Evolutionary conservation across 2,888 invertebrate species (phyloP).

Genomic region (Conchocele bisecta): DNA sequence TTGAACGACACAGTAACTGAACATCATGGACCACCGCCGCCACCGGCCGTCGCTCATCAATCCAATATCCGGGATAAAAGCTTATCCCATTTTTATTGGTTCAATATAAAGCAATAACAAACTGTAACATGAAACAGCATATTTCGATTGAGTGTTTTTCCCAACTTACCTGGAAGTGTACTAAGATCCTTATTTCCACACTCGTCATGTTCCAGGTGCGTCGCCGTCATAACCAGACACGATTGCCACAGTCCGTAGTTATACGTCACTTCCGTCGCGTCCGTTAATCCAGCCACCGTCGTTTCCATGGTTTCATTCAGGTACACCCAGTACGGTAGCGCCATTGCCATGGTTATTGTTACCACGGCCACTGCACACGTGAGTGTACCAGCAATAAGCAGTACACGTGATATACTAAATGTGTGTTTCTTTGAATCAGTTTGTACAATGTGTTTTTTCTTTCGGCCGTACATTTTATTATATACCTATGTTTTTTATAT

Average conservation of each 20-base stretch:
- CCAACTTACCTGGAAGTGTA: slow-evolving; percentile 12
- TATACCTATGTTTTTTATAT: too few species aligned
- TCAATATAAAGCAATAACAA: too few species aligned
- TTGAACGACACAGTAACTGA: too few species aligned
- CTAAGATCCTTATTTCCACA: slow-evolving; percentile 3
- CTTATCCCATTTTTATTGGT: too few species aligned
- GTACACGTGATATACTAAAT: not conserved
- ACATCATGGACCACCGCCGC: too few species aligned
- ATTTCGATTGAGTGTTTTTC: too few species aligned
- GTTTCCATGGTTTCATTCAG: slow-evolving; percentile 43
- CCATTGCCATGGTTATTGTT: slow-evolving; percentile 21
- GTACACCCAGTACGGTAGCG: slow-evolving; percentile 43
- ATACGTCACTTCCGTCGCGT: slow-evolving; percentile 42
- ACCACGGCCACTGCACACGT: slow-evolving; percentile 5
- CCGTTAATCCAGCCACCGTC: slow-evolving; percentile 47
- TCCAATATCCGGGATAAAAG: too few species aligned
- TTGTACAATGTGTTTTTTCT: not conserved
- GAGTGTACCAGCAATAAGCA: slow-evolving; percentile 26
- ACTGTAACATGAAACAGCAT: too few species aligned
- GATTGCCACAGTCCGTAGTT: slow-evolving; percentile 32
- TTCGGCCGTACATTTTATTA: too few species aligned
- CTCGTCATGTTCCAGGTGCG: slow-evolving; percentile 29
- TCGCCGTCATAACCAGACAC: slow-evolving; percentile 42
- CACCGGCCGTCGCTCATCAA: too few species aligned
- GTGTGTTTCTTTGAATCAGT: not conserved